phyloP scores from a whole-genome alignment of 2,797 vertebrate species.

The Novumbra hubbsi region DNA sequence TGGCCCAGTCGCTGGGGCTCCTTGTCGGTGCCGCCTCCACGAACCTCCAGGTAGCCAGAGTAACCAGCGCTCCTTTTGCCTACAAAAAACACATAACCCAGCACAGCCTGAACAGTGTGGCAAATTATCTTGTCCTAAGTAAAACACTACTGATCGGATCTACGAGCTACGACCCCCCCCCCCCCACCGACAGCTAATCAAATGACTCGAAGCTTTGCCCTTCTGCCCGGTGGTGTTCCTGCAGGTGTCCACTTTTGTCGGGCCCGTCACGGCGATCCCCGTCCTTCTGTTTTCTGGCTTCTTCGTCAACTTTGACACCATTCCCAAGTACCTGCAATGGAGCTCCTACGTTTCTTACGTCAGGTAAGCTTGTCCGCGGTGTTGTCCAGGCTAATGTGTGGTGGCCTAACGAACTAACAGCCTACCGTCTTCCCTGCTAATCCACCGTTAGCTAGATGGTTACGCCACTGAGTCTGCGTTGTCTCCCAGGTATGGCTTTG shows the following conservation, averaged over 20 bases:
- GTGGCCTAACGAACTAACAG: no score
- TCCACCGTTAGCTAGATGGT: not conserved
- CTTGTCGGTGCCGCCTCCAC: conserved; percentile 94
- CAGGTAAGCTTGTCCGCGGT: conserved; percentile 73
- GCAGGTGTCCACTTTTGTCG: conserved; percentile 94
- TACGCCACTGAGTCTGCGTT: not conserved
- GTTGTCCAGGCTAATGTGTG: not conserved
- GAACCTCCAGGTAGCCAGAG: conserved; percentile 83
- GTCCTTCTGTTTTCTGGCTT: conserved; percentile 96
- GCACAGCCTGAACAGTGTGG: not conserved
- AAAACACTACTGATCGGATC: not conserved
- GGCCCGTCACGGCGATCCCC: conserved; percentile 91
- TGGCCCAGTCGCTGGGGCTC: conserved; percentile 94
- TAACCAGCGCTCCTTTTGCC: not conserved
- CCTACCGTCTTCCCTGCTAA: not conserved
- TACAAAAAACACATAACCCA: not conserved
- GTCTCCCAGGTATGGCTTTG: conserved; percentile 87
- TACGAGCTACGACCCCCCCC: no score
- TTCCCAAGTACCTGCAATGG: conserved; percentile 97
- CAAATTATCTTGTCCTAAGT: not conserved
- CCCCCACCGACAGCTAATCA: not conserved
- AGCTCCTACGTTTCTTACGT: conserved; percentile 95
- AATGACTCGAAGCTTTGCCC: not conserved
- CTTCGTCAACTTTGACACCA: conserved; percentile 97
- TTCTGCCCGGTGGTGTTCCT: not conserved